phyloP scores from a whole-genome alignment of 2,797 vertebrate species.

The Erethizon dorsatum region DNA sequence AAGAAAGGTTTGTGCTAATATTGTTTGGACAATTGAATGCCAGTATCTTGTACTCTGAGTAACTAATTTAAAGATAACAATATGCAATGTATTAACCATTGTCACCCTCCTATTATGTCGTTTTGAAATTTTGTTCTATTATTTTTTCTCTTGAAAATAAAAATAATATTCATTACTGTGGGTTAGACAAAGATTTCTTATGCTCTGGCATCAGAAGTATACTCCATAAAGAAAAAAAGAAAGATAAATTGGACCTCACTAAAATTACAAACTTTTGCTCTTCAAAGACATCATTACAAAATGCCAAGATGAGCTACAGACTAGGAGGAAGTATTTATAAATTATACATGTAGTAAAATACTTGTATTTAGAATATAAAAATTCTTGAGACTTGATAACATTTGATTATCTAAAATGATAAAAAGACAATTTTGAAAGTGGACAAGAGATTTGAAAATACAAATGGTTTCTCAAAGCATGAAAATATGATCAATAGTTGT shows the following conservation, averaged over 20 bases:
- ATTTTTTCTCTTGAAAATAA: too few species aligned
- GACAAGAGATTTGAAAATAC: constrained; percentile 48
- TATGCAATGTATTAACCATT: too few species aligned
- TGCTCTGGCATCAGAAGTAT: not conserved
- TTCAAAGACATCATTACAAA: constrained; percentile 43
- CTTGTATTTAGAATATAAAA: constrained; percentile 38
- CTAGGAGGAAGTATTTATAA: constrained; percentile 1
- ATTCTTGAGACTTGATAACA: constrained; percentile 25
- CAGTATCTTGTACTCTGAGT: too few species aligned
- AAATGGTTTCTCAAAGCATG: constrained; percentile 19
- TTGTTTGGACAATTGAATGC: too few species aligned
- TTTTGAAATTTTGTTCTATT: too few species aligned
- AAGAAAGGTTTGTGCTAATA: too few species aligned
- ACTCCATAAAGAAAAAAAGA: constrained; percentile 12
- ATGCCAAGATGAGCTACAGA: not conserved
- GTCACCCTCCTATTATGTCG: too few species aligned
- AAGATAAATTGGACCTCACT: constrained; percentile 13
- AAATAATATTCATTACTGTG: not conserved
- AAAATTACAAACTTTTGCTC: constrained; percentile 44
- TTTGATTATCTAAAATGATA: not conserved
- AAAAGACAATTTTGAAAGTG: constrained; percentile 54
- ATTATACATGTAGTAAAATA: constrained; percentile 39
- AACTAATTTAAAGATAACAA: too few species aligned
- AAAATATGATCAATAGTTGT: constrained; percentile 42
- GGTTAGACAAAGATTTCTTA: constrained; percentile 36